These are phyloP conservation scores for Crossocerus cetratus DNA, from an alignment of 2,888 invertebrate species.

Conservation along the genomic window DNA sequence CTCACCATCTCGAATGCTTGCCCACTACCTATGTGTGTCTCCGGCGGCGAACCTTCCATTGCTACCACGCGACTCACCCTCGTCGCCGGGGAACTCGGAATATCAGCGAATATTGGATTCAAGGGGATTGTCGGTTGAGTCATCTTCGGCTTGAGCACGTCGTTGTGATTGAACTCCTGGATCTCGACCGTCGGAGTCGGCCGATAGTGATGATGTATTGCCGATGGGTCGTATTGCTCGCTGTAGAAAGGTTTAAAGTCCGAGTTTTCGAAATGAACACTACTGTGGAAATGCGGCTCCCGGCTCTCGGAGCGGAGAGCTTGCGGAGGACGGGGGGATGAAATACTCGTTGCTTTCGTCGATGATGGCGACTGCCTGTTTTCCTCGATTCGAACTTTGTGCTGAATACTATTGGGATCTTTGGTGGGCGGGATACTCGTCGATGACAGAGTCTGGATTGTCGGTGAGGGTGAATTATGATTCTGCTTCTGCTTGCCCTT, in stretches of 20 bases:
- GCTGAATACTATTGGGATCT: neutral
- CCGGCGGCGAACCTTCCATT: neutral
- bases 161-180: neutral
- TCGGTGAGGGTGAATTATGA: neutral
- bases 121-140: neutral
- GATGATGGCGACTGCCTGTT: neutral
- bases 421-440: neutral
- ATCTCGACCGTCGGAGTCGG: neutral
- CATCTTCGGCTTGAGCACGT: neutral
- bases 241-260: neutral
- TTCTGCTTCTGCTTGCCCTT: neutral
- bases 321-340: too few species aligned
- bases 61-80: neutral
- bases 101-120: neutral
- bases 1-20: neutral
- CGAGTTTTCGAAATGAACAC: neutral
- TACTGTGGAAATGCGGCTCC: neutral
- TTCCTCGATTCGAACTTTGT: neutral
- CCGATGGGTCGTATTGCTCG: neutral
- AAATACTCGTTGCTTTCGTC: neutral
- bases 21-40: neutral
- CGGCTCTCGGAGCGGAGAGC: neutral
- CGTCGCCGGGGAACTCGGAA: neutral
- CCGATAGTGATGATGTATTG: neutral
- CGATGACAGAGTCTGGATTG: neutral